Conservation (phyloP, 1,140 invertebrate species). For the Brachionus koreanus region DNA sequence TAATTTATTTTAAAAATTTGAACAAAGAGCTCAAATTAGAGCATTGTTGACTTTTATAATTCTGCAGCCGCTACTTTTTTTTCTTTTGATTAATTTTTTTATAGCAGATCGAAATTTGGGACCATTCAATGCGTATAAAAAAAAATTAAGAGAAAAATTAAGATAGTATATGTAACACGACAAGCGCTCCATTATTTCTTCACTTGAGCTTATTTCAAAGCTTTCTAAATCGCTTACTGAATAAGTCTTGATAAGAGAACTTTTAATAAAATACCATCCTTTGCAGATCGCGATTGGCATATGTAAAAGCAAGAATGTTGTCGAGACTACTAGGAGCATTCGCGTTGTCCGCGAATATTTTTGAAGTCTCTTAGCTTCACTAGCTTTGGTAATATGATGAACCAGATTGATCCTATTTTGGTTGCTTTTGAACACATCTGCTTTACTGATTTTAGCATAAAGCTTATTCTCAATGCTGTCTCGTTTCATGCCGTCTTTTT, state of each 20-base stretch:
- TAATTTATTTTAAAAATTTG: neutral
- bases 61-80: neutral
- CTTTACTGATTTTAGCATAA: neutral
- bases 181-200: conserved; percentile 13
- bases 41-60: neutral
- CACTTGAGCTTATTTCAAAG: conserved; percentile 23
- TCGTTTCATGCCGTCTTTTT: neutral
- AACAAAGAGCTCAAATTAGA: neutral
- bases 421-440: neutral
- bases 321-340: conserved; percentile 73
- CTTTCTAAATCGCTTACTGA: neutral
- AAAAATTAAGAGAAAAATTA: conserved; percentile 79
- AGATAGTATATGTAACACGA: conserved; percentile 64
- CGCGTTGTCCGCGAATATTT: conserved; percentile 28
- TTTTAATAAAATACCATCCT: conserved; percentile 18
- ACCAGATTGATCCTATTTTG: neutral
- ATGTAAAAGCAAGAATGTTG: conserved; percentile 66
- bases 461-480: neutral
- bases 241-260: neutral
- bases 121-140: conserved; percentile 63
- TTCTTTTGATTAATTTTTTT: neutral
- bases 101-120: conserved; percentile 14
- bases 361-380: neutral
- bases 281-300: conserved; percentile 10
- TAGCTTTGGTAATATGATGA: neutral